Percentiles rank a stretch among this genome's conserved stretches.
phyloP scores from a whole-genome alignment of 2,888 invertebrate species.

The Phengaris alcon region DNA sequence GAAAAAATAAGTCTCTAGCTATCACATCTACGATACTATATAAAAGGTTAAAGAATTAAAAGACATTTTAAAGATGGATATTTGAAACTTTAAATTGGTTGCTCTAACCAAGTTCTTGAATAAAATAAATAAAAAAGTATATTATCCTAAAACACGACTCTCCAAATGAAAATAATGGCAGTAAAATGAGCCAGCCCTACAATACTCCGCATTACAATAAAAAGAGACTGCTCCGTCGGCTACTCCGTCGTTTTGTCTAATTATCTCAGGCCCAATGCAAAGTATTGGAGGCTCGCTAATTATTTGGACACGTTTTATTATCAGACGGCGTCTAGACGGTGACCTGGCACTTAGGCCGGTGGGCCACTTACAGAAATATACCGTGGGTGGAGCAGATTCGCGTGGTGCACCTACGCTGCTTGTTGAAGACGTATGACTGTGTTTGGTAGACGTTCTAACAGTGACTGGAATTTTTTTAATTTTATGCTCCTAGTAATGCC shows the following conservation, averaged over 20 bases:
- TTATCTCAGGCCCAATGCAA: slow-evolving; percentile 47
- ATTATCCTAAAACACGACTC: neutral
- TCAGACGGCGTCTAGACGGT: slow-evolving; percentile 48
- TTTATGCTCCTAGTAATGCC: neutral
- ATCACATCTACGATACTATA: no score
- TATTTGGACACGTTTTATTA: slow-evolving; percentile 45
- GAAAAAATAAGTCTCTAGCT: no score
- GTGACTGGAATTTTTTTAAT: neutral
- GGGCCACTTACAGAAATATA: slow-evolving; percentile 26
- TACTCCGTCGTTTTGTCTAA: slow-evolving; percentile 41
- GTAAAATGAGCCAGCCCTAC: slow-evolving; percentile 43
- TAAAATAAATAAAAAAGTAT: neutral
- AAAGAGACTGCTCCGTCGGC: slow-evolving; percentile 35
- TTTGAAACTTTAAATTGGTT: no score
- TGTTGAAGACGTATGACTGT: neutral
- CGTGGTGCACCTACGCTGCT: neutral
- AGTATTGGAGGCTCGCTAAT: slow-evolving; percentile 47
- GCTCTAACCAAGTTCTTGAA: no score
- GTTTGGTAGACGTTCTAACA: neutral
- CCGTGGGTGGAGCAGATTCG: neutral
- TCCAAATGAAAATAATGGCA: neutral
- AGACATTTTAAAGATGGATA: no score
- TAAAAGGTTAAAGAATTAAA: no score
- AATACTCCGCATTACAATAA: slow-evolving; percentile 40
- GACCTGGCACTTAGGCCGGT: slow-evolving; percentile 27